Percentiles rank a stretch among this genome's conserved stretches.
phyloP scores from a whole-genome alignment of 2,113 vertebrate genomes.

The Puffinus mauretanicus region DNA sequence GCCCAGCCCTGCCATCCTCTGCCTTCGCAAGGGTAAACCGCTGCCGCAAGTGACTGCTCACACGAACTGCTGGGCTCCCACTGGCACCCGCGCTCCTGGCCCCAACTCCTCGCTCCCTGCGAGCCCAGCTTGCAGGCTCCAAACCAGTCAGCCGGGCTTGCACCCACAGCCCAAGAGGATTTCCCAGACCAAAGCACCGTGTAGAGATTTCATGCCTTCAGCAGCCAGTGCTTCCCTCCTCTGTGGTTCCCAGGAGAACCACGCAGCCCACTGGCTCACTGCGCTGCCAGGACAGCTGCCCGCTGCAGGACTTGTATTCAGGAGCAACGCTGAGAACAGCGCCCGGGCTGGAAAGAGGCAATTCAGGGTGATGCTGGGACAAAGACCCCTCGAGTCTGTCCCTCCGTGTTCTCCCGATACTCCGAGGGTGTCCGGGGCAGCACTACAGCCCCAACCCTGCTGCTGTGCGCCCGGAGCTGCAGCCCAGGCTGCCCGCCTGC shows the following conservation, averaged over 20 bases:
- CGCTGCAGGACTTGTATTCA: neutral
- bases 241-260: neutral
- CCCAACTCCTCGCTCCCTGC: neutral
- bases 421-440: rapidly evolving
- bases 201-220: neutral
- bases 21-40: neutral
- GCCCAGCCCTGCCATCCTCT: neutral
- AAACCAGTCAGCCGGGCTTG: neutral
- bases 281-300: neutral
- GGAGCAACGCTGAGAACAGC: neutral
- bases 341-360: neutral
- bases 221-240: neutral
- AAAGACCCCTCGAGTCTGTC: rapidly evolving
- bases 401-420: rapidly evolving
- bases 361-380: neutral
- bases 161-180: neutral
- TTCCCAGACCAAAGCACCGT: neutral
- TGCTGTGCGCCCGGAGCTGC: neutral
- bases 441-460: neutral
- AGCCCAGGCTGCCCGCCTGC: no score
- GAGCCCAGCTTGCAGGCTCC: neutral
- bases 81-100: neutral
- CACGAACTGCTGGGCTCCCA: neutral
- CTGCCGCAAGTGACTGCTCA: neutral
- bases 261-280: rapidly evolving